A percentile compares a stretch with the other conserved stretches of the same genome.
Evolutionary conservation across 37 sponge, comb jelly and placozoan genomes (phyloP).

Genomic region (Diacarnus erythraeanus): DNA sequence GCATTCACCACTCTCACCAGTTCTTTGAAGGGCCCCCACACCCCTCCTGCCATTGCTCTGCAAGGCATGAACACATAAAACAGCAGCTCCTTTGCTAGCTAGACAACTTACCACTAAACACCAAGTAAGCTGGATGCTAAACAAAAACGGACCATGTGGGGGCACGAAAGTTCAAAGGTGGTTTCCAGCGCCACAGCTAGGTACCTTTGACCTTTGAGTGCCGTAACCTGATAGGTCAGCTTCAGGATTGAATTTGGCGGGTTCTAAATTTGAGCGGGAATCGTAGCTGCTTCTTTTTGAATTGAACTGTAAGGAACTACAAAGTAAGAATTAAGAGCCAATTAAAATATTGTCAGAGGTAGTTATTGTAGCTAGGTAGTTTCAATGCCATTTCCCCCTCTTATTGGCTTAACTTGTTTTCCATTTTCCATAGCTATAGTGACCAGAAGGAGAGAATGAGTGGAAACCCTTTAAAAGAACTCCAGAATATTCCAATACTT

Average conservation of each 20-base stretch:
- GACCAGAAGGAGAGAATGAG: too few species aligned
- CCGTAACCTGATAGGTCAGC: constrained; percentile 22
- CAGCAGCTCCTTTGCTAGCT: too few species aligned
- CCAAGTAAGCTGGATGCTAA: neutral
- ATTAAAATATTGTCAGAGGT: too few species aligned
- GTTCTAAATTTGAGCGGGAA: constrained; percentile 43
- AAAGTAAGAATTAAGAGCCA: too few species aligned
- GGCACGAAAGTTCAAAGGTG: too few species aligned
- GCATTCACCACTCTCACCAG: constrained; percentile 55
- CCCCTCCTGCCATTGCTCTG: constrained; percentile 14
- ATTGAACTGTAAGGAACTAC: too few species aligned
- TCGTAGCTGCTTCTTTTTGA: too few species aligned
- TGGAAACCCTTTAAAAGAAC: neutral
- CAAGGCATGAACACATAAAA: neutral
- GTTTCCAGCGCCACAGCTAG: neutral
- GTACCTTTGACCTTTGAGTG: neutral
- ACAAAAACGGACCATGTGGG: too few species aligned
- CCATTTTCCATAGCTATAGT: too few species aligned
- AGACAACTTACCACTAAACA: too few species aligned
- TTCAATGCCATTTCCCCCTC: neutral
- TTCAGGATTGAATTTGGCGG: constrained; percentile 28
- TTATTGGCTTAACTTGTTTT: neutral
- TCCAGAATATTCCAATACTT: neutral
- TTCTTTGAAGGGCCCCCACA: constrained; percentile 84
- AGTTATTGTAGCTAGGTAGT: too few species aligned